Percentiles rank a stretch among this genome's conserved stretches.
Conservation (phyloP, 2,888 invertebrate genomes). For the Gasteruption jaculator region DNA sequence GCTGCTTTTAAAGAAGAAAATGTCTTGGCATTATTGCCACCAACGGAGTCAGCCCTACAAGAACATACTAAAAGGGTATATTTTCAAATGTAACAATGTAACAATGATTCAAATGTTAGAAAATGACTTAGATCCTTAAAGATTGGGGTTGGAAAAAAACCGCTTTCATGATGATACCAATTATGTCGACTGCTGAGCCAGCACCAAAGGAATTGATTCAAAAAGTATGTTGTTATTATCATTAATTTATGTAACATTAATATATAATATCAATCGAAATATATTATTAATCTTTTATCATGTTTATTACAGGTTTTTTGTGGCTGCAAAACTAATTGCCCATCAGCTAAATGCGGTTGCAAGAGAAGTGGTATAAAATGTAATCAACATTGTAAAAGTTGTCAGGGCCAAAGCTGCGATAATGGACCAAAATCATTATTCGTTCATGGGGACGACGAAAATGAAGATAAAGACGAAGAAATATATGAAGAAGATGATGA, state of each 20-base stretch:
- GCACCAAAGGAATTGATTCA: slow-evolving; percentile 14
- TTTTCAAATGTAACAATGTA: too few relatives aligned
- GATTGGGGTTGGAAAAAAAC: slow-evolving; percentile 16
- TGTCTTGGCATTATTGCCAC: slow-evolving; percentile 15
- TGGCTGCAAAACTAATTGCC: not conserved
- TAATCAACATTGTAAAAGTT: too few relatives aligned
- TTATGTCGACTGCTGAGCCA: slow-evolving; percentile 16
- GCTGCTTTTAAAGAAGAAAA: slow-evolving; percentile 4
- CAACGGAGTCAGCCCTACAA: slow-evolving; percentile 11
- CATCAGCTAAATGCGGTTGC: slow-evolving; percentile 13
- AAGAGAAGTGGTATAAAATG: slow-evolving; percentile 15
- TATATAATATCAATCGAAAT: too few relatives aligned
- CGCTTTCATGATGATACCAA: slow-evolving; percentile 16
- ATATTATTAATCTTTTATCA: not conserved
- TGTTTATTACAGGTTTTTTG: not conserved
- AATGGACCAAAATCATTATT: too few relatives aligned
- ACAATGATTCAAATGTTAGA: too few relatives aligned
- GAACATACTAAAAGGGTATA: slow-evolving; percentile 13
- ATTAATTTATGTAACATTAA: too few relatives aligned
- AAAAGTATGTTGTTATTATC: slow-evolving; percentile 14
- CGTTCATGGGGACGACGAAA: too few relatives aligned
- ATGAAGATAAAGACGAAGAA: too few relatives aligned
- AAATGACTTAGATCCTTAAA: slow-evolving; percentile 6
- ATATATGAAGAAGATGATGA: too few relatives aligned
- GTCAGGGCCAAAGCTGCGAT: not conserved